These are phyloP conservation scores for Melitaea cinxia DNA, from an alignment of 1,140 invertebrate genomes.

Conservation along the genomic window DNA sequence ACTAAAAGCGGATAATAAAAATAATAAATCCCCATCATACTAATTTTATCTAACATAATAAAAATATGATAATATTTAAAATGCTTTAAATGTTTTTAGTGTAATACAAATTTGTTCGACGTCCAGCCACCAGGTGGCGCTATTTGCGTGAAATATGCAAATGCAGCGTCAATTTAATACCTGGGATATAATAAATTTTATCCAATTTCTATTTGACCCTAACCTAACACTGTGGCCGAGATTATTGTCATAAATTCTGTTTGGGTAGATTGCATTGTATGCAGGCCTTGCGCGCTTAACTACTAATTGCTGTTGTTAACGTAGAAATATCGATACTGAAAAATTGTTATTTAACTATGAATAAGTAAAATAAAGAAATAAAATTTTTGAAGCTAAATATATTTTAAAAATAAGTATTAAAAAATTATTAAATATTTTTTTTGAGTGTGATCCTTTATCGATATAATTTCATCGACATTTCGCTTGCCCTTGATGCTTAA, in stretches of 20 bases:
- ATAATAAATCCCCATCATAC: too few relatives aligned
- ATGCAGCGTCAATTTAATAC: slow-evolving; percentile 45
- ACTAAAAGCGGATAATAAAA: too few relatives aligned
- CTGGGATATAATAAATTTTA: slow-evolving; percentile 57
- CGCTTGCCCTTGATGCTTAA: neutral
- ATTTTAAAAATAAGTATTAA: too few relatives aligned
- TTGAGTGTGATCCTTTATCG: neutral
- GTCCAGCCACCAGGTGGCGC: slow-evolving; percentile 25
- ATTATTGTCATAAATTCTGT: slow-evolving; percentile 73
- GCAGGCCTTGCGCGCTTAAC: slow-evolving; percentile 29
- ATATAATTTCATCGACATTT: neutral
- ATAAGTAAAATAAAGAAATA: too few relatives aligned
- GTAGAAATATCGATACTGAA: slow-evolving; percentile 45
- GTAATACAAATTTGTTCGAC: slow-evolving; percentile 9
- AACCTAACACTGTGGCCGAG: slow-evolving; percentile 51
- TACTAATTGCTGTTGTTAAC: slow-evolving; percentile 39
- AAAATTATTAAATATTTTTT: too few relatives aligned
- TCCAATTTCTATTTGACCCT: slow-evolving; percentile 52
- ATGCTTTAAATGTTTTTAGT: too few relatives aligned
- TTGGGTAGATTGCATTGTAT: slow-evolving; percentile 11
- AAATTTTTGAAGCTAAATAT: too few relatives aligned
- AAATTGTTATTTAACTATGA: neutral
- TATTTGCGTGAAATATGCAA: slow-evolving; percentile 30
- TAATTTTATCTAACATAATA: too few relatives aligned
- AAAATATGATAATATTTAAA: too few relatives aligned